A percentile compares a stretch with the other conserved stretches of the same genome.
Evolutionary conservation across 30 jellyfish, hydroid and myxozoan species (phyloP).

Genomic region (Turritopsis rubra): DNA sequence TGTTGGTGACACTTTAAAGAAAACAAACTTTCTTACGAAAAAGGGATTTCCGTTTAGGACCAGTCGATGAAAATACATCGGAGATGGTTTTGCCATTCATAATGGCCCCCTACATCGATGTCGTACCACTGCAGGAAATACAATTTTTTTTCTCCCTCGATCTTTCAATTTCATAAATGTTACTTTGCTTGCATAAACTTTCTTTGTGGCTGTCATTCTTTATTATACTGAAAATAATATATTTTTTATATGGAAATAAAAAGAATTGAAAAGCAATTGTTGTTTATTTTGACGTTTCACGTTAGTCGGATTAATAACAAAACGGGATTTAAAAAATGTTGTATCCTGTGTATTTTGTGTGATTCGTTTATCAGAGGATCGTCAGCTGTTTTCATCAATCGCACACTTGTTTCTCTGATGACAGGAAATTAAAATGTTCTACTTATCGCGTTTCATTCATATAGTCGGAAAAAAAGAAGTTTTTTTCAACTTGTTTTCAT

Average conservation of each 20-base stretch:
- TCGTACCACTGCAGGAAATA: neutral
- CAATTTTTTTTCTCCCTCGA: neutral
- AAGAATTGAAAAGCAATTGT: neutral
- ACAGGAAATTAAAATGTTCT: neutral
- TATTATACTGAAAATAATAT: neutral
- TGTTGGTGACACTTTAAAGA: neutral
- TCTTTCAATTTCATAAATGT: neutral
- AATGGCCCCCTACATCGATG: neutral
- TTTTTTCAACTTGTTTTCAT: too few relatives aligned
- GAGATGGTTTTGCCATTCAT: too few relatives aligned
- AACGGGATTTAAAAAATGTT: neutral
- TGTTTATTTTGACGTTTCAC: conserved; percentile 4
- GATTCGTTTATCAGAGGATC: neutral
- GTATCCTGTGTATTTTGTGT: neutral
- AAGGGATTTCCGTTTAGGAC: neutral
- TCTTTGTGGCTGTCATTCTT: neutral
- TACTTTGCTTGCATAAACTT: neutral
- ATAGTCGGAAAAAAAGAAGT: neutral
- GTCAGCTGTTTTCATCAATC: neutral
- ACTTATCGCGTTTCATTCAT: neutral
- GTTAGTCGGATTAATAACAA: neutral
- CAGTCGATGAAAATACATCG: too few relatives aligned
- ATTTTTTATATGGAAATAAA: neutral
- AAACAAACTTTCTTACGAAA: neutral
- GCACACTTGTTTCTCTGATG: neutral